Base-by-base conservation (phyloP, 2,888 invertebrate species). In the Tribolium freemani region DNA sequence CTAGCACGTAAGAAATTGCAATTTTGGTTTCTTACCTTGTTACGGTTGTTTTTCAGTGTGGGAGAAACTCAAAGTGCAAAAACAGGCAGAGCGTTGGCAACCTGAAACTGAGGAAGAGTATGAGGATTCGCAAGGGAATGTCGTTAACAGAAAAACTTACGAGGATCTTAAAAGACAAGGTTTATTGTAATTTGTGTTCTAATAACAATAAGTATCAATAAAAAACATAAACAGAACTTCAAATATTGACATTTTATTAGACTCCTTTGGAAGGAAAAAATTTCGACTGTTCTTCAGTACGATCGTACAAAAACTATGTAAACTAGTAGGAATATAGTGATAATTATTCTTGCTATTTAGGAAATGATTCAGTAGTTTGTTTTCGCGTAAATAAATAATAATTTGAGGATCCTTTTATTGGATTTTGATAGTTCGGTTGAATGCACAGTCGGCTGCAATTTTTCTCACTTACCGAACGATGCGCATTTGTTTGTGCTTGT, bases 141-240 rank as follows among this genome's bases (percentile, higher is more conserved):
- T 99, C 10, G 98, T 99, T 1, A 99, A 97, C 87, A 93, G 97
- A 76, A 99, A 99, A 86, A 99, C 98, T 0, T 99, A 93, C 82
- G 99, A 99, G 86, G 99, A 99, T 90, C 91, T 99, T 79, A 99
- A 99, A 87, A 90, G 99, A 84, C 99, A 99, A 88, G 99, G 99
- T 58, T 90, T 99, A 73, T 89, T 99, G 74, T 99, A 91, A 38
- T 31, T 16, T 16, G 48, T 48, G 11, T 13, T 48, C 3, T 6
- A n/a, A 2, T 46, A 16, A 16, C n/a, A 11, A 46, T n/a, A 48
- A 48, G 11, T 48, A 48, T 10, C n/a, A 38, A 38, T 38, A 38
- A n/a, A 38, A 38, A 8, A 38, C 8, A 38, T 6, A 38, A 38
- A 38, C 38, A 38, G 8, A 38, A 26, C 5, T 26, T 26, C 3